phyloP scores from a whole-genome alignment of 2,113 vertebrate species.

The Otis tarda region DNA sequence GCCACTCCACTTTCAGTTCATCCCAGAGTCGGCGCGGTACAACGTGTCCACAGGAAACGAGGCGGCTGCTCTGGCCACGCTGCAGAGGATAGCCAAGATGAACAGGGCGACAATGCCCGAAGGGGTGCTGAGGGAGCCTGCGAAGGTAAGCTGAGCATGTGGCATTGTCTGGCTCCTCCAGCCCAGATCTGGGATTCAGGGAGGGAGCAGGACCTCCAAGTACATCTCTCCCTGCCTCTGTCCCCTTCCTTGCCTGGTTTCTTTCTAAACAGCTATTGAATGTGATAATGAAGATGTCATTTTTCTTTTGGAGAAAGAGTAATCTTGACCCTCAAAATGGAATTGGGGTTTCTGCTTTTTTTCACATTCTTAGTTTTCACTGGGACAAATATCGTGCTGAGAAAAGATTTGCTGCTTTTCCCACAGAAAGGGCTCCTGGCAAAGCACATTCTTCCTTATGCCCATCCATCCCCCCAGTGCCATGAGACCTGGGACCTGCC shows the following conservation, averaged over 20 bases:
- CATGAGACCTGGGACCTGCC: background rate
- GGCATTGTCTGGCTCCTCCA: fast-evolving
- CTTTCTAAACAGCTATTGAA: background rate
- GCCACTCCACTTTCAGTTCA: slow-evolving; percentile 75
- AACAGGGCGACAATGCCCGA: slow-evolving; percentile 79
- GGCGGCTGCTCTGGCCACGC: slow-evolving; percentile 75
- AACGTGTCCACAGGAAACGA: slow-evolving; percentile 85
- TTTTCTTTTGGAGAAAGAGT: background rate
- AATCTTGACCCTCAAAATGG: background rate
- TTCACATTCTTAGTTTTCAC: fast-evolving
- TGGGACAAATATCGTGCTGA: background rate
- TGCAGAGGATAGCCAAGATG: slow-evolving; percentile 82
- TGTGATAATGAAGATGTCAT: background rate
- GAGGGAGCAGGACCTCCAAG: fast-evolving
- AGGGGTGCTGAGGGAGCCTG: slow-evolving; percentile 79
- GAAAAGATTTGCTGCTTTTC: background rate
- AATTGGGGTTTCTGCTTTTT: background rate
- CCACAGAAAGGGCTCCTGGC: background rate
- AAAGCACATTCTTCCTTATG: fast-evolving
- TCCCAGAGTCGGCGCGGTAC: slow-evolving; percentile 91
- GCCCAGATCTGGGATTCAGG: background rate
- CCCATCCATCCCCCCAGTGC: too few relatives aligned
- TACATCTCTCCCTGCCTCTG: background rate
- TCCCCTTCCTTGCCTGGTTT: background rate
- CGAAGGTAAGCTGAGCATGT: slow-evolving; percentile 63